phyloP scores from a whole-genome alignment of 2,113 vertebrate species.

The Siphamia tubifer region DNA sequence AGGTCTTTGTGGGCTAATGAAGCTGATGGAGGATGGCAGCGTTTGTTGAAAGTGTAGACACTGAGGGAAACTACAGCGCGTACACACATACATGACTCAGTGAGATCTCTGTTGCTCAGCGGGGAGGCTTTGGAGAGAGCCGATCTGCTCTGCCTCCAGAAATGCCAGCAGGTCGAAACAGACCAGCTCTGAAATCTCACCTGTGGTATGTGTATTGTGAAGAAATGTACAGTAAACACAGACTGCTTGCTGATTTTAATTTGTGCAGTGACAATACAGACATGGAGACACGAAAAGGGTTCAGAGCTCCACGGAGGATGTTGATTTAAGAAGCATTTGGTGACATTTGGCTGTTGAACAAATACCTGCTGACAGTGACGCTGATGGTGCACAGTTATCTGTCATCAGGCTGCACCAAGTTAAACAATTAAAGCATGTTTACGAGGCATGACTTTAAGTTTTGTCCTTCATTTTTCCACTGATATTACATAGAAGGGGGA shows the following conservation, averaged over 20 bases:
- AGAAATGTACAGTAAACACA: neutral
- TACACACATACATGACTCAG: constrained; percentile 48
- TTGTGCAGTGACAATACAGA: neutral
- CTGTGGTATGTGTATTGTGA: constrained; percentile 1
- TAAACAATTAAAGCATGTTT: neutral
- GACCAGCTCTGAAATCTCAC: constrained; percentile 16
- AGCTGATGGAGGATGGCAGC: constrained; percentile 41
- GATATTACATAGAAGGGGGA: too few relatives aligned
- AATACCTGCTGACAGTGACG: too few relatives aligned
- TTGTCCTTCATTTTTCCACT: too few relatives aligned
- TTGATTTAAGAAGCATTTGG: too few relatives aligned
- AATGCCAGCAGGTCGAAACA: constrained; percentile 61
- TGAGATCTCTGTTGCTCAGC: constrained; percentile 58
- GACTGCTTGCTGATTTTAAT: neutral
- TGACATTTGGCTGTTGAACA: too few relatives aligned
- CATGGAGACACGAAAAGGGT: too few relatives aligned
- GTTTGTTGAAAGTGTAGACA: constrained; percentile 33
- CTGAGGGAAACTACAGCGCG: constrained; percentile 33
- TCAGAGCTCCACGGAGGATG: too few relatives aligned
- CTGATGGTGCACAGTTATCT: too few relatives aligned
- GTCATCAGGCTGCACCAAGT: too few relatives aligned
- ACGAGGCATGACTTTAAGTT: too few relatives aligned
- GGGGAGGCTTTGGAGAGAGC: constrained; percentile 29
- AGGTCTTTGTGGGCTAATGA: too few relatives aligned
- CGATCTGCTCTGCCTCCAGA: constrained; percentile 42